Conservation (phyloP, 2,888 invertebrate species). For the Rhabditoides inermis region DNA sequence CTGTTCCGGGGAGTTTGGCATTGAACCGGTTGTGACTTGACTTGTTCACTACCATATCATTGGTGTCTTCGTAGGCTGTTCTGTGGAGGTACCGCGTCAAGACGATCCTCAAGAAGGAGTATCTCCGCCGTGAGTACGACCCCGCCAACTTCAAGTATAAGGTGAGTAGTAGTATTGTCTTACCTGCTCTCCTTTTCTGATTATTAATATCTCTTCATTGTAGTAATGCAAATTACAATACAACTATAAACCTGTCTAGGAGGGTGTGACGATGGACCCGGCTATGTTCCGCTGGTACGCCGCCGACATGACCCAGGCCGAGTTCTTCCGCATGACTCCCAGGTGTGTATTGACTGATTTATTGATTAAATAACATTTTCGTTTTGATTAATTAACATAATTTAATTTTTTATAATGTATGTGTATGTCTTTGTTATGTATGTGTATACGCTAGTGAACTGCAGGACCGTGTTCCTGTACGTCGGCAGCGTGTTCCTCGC, state of each 20-base stretch:
- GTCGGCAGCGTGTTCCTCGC: constrained; percentile 34
- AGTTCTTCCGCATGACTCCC: constrained; percentile 50
- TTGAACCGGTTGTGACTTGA: no score
- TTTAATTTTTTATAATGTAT: no score
- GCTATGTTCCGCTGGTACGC: constrained; percentile 53
- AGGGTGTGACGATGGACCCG: constrained; percentile 51
- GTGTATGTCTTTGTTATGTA: no score
- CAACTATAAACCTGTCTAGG: no score
- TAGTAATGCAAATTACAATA: no score
- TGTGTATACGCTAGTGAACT: no score
- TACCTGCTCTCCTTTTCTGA: background rate
- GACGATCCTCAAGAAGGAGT: constrained; percentile 51
- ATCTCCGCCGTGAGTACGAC: constrained; percentile 50
- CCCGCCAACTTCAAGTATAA: constrained; percentile 50
- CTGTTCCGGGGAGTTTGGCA: no score
- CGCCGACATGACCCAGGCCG: constrained; percentile 50
- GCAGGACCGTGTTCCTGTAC: constrained; percentile 43
- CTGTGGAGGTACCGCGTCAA: constrained; percentile 50
- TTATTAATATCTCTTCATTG: background rate
- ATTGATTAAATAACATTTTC: constrained; percentile 4
- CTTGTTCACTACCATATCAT: no score
- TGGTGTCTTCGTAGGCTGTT: no score
- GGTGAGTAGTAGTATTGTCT: constrained; percentile 13
- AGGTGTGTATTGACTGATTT: no score
- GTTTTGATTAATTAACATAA: background rate